Evolutionary conservation across 2,888 invertebrate genomes (phyloP), one percentile per base, ranked within the genome.

Genomic region (Erpobdella octoculata): DNA sequence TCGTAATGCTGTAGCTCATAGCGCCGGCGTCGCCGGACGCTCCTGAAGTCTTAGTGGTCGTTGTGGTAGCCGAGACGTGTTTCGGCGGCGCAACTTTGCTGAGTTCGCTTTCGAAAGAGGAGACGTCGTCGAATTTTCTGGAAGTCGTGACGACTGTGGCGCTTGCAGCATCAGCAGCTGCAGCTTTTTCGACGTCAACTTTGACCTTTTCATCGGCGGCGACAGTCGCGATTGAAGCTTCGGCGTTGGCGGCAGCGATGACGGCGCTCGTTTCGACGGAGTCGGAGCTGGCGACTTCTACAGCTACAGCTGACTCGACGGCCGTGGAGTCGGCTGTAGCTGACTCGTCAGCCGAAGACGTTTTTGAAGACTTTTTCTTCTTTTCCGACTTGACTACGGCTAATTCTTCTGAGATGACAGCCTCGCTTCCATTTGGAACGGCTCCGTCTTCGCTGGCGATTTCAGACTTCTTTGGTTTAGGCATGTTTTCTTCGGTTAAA

Each of bases 71-170:
- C 18, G 65, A 2, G 3, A n/a, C 65, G n/a, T 5, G 8, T 37
- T 65, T 65, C 48, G 48, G 48, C 18, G 25, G 18, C 9, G n/a
- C n/a, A n/a, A n/a, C n/a, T n/a, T n/a, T n/a, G n/a, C 61, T 31
- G 61, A 61, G 33, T 31, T 61, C 61, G 61, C 33, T 61, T 9
- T 61, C 61, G 61, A 31, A 61, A 15, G 12, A 15, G 21, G 36
- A 28, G n/a, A 41, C 36, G 33, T 67, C 67, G 15, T 67, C 67
- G 6, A 67, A 38, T 37, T 46, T 67, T 37, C 38, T 67, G 46
- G 38, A 48, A 9, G 48, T 48, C 25, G 48, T 48, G n/a, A 48
- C 48, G 5, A 48, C 48, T 5, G 9, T 3, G 4, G 48, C 48
- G 48, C 48, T 48, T 9, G 48, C n/a, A 3, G 48, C n/a, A 21